These are phyloP conservation scores for Helicoverpa assulta DNA, from an alignment of 2,888 invertebrate genomes.

Conservation along the genomic window DNA sequence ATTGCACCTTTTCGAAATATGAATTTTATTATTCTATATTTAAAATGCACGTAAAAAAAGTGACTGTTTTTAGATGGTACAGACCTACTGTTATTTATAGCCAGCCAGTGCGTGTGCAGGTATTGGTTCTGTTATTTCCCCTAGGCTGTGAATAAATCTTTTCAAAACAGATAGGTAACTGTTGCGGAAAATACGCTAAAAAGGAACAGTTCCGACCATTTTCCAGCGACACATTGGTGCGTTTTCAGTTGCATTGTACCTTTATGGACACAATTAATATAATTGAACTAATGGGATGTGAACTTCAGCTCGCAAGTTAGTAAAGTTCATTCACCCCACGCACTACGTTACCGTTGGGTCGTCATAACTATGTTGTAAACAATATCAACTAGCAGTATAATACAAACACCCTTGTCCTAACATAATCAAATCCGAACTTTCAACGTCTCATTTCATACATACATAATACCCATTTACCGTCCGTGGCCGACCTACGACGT, in stretches of 20 bases:
- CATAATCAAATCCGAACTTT: slow-evolving; percentile 29
- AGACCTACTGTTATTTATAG: slow-evolving; percentile 51
- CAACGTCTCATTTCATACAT: slow-evolving; percentile 24
- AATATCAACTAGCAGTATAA: slow-evolving; percentile 20
- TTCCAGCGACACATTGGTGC: neutral
- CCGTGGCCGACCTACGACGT: slow-evolving; percentile 6
- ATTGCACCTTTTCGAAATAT: slow-evolving; percentile 41
- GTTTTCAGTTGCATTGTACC: neutral
- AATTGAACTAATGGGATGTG: neutral
- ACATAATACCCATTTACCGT: slow-evolving; percentile 7
- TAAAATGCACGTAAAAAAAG: slow-evolving; percentile 19
- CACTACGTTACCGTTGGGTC: slow-evolving; percentile 2
- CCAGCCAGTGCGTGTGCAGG: slow-evolving; percentile 21
- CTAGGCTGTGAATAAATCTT: slow-evolving; percentile 36
- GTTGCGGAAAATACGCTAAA: slow-evolving; percentile 4
- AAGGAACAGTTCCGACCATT: neutral
- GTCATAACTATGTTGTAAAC: slow-evolving; percentile 15
- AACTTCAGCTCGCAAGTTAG: neutral
- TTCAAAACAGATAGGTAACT: slow-evolving; percentile 1
- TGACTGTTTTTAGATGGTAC: slow-evolving; percentile 19
- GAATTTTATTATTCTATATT: slow-evolving; percentile 33
- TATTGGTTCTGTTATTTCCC: slow-evolving; percentile 29
- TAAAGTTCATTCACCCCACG: slow-evolving; percentile 28
- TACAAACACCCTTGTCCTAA: neutral
- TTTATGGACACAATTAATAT: neutral